phyloP scores from a whole-genome alignment of 1,140 invertebrate genomes.

The Calephelis virginiensis region DNA sequence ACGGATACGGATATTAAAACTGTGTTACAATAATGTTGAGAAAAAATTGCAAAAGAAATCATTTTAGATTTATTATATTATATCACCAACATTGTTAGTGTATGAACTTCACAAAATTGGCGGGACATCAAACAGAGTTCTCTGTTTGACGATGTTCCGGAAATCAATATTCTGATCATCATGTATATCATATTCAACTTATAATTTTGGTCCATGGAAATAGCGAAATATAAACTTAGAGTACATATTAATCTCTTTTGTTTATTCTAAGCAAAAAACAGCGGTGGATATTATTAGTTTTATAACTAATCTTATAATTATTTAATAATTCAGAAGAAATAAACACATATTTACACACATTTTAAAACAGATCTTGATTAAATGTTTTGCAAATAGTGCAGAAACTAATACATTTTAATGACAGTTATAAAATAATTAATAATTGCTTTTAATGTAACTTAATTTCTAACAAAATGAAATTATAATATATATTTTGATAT shows the following conservation, averaged over 20 bases:
- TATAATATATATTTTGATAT: too few relatives aligned
- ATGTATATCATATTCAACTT: background rate
- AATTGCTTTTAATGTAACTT: too few relatives aligned
- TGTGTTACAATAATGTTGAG: too few relatives aligned
- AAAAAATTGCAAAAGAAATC: too few relatives aligned
- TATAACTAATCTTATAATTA: slow-evolving; percentile 5
- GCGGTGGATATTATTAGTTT: slow-evolving; percentile 10
- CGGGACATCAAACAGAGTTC: background rate
- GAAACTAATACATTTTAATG: background rate
- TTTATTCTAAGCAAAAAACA: slow-evolving; percentile 7
- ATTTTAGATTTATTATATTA: too few relatives aligned
- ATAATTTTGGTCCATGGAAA: background rate
- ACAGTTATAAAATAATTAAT: too few relatives aligned
- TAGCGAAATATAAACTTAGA: background rate
- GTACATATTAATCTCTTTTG: slow-evolving; percentile 7
- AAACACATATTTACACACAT: background rate
- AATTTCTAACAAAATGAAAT: too few relatives aligned
- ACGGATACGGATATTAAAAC: too few relatives aligned
- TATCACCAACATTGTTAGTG: too few relatives aligned
- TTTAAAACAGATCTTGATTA: slow-evolving; percentile 11
- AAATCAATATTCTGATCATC: background rate
- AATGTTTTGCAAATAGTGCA: background rate
- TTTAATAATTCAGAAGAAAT: slow-evolving; percentile 4
- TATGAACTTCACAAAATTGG: too few relatives aligned
- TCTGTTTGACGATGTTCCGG: background rate